Evolutionary conservation across 2,888 invertebrate species (phyloP), one percentile per base, ranked within the genome.

Genomic region (Rhagonycha lutea): DNA sequence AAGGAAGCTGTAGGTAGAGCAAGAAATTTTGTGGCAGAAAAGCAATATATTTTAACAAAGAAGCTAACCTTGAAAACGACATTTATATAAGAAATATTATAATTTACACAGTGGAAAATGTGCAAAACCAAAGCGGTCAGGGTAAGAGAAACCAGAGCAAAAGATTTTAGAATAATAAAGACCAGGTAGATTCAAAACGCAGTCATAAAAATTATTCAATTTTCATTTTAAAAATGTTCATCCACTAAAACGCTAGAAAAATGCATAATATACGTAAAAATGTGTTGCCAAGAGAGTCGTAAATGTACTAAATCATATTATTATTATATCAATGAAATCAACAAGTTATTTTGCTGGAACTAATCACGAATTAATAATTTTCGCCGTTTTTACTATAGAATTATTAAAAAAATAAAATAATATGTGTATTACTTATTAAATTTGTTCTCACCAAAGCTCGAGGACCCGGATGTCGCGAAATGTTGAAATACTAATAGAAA

Each of bases 91-190:
- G 69, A 74, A 74, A 77, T 73, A 26, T 47, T 65, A 72, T 77
- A 72, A 76, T 79, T 78, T 78, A 75, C 73, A 67, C 70, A 74
- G 70, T 75, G 72, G 61, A 47, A 63, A 69, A 78, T 77, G 74
- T 79, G 79, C 79, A 78, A 79, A 79, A 75, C 75, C 75, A 72
- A 73, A 77, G 72, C 74, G 74, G 74, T 62, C 67, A 26, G 32
- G 32, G 32, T 29, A 29, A 68, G 28, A 63, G 14, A 61, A 69
- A 47, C 29, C 28, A 14, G 23, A 72, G 67, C 14, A 68, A 63
- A 14, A 24, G 14, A 24, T 14, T 60, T 60, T 69, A 12, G 23
- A 68, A 70, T 73, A 70, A 70, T 68, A 47, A 60, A 74, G 14
- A n/a, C 24, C 10, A 18, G 14, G 65, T 73, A 71, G 72, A 69